These are phyloP conservation scores for Polypterus bichir DNA, from an alignment of 2,113 vertebrate species.

Conservation along the genomic window DNA sequence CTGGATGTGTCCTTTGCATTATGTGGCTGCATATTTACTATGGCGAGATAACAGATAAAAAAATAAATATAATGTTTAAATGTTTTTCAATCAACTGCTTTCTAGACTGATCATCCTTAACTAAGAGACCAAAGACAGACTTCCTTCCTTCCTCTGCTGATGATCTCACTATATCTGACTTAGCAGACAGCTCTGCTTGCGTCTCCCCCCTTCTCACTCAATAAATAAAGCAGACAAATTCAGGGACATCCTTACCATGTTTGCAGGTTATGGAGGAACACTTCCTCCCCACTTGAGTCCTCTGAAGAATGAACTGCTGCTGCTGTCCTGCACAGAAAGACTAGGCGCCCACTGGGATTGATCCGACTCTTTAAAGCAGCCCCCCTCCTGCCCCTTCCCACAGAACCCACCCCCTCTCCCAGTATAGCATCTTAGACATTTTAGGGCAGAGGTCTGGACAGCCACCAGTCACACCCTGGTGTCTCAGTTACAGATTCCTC, in stretches of 20 bases:
- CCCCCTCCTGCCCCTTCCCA: slow-evolving; percentile 39
- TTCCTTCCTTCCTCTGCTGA: no score
- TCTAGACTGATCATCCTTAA: no score
- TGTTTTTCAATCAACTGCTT: no score
- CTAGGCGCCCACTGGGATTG: slow-evolving; percentile 53
- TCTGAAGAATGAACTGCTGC: slow-evolving; percentile 54
- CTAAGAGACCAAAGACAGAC: no score
- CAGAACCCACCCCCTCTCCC: slow-evolving; percentile 32
- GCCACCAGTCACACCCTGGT: slow-evolving; percentile 43
- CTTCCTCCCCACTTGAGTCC: slow-evolving; percentile 33
- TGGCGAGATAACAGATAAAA: no score
- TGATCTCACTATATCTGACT: no score
- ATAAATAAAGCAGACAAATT: not conserved
- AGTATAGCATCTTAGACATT: slow-evolving; percentile 60
- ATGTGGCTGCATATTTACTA: no score
- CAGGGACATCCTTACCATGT: slow-evolving; percentile 48
- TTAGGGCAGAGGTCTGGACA: slow-evolving; percentile 44
- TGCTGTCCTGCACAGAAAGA: slow-evolving; percentile 55
- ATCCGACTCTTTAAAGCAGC: slow-evolving; percentile 52
- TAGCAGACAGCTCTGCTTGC: no score
- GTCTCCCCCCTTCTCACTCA: not conserved
- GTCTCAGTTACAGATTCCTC: no score
- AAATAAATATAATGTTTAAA: no score
- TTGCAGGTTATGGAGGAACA: slow-evolving; percentile 45
- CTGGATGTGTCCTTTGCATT: no score